phyloP scores from a whole-genome alignment of 2,888 invertebrate species.

The Mystacides longicornis region DNA sequence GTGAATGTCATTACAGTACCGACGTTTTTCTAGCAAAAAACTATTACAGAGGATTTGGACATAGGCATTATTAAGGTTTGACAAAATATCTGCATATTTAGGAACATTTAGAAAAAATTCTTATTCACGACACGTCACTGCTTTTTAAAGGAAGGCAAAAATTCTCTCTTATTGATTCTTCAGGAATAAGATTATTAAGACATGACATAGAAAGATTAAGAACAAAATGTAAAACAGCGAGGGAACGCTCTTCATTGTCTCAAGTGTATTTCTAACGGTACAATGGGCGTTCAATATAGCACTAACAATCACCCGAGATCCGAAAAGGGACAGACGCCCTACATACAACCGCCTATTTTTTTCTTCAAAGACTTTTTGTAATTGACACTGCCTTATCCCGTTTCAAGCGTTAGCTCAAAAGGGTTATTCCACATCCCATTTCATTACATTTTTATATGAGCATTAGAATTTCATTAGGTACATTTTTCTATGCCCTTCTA shows the following conservation, averaged over 20 bases:
- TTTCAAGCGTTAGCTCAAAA: not conserved
- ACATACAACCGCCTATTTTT: not conserved
- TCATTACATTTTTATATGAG: constrained; percentile 7
- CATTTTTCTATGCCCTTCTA: not conserved
- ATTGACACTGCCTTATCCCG: not conserved
- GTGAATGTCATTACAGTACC: too few relatives aligned
- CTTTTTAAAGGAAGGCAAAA: too few relatives aligned
- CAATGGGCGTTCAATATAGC: not conserved
- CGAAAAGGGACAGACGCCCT: not conserved
- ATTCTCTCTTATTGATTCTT: too few relatives aligned
- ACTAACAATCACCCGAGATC: too few relatives aligned
- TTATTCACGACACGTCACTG: too few relatives aligned
- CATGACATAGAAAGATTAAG: not conserved
- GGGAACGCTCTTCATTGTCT: too few relatives aligned
- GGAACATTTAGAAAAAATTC: too few relatives aligned
- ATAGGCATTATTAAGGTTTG: too few relatives aligned
- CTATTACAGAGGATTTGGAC: too few relatives aligned
- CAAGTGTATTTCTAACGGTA: not conserved
- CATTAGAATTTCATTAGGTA: constrained; percentile 3
- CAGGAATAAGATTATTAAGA: not conserved
- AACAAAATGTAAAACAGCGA: not conserved
- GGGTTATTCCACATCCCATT: constrained; percentile 4
- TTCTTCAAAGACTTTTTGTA: not conserved
- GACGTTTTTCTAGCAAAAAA: too few relatives aligned
- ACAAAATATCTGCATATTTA: too few relatives aligned